Base-by-base conservation (phyloP, 2,797 vertebrate genomes). In the Gymnothorax reevesii region DNA sequence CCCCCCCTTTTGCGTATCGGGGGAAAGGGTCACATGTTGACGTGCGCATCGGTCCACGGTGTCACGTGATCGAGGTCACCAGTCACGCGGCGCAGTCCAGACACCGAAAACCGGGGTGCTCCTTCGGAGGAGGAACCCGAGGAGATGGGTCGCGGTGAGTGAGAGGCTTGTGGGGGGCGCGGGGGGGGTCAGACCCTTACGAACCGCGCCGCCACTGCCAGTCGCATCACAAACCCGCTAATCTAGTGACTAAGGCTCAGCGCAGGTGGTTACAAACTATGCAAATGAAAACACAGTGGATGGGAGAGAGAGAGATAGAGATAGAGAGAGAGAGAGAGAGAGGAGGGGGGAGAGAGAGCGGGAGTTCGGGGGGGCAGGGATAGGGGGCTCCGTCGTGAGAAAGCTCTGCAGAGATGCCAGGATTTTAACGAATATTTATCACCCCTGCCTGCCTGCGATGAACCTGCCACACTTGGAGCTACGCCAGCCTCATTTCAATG, bases 401-500 rank as follows among this genome's bases (percentile, higher is more conserved):
- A 59, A 0, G 79, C 83, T 85, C 87, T 85, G 87, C 84, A 87
- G 69, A 90, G 88, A 91, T 83, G 88, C 92, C 87, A 83, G 87
- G 91, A 89, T 90, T 92, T 88, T 88, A 88, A 91, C 92, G 92
- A 93, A 94, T 94, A 94, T 94, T 93, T 92, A 93, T 92, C 91
- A 52, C 83, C 87, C 89, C 87, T 83, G 64, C 75, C 42, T 57
- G 20, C 90, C 89, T 87, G 87, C 88, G 89, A 22, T 71, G 13
- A 90, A 92, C 90, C 87, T 52, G 90, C 1, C 88, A 1, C 7
- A 88, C 90, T 92, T 94, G 94, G 93, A 94, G 90, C 86, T 0
- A 57, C n/a, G 91, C 95, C 96, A 94, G 92, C 91, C 52, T 92
- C 87, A 86, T 90, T 90, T 88, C 90, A 92, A 92, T 92, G 66